Evolutionary conservation across 2,113 vertebrate genomes (phyloP).

Genomic region (Saguinus midas): DNA sequence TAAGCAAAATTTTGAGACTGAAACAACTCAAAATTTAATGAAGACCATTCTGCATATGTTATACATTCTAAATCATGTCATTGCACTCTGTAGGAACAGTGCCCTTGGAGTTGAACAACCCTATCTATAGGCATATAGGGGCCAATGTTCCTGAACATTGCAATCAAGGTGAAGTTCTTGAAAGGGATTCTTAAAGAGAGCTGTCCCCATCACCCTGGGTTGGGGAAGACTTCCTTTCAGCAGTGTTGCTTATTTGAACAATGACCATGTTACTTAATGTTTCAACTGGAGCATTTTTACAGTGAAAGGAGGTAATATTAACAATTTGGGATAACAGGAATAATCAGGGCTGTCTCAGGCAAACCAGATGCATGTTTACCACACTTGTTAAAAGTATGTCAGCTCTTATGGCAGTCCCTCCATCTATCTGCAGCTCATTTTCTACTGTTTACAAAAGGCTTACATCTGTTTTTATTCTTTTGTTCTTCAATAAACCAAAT

Average conservation of each 20-base stretch:
- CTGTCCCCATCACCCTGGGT: too few relatives aligned
- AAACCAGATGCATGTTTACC: neutral
- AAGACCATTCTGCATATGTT: neutral
- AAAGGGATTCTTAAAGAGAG: neutral
- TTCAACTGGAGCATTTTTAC: neutral
- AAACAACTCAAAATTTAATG: neutral
- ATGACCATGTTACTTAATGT: neutral
- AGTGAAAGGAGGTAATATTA: neutral
- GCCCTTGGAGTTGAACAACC: neutral
- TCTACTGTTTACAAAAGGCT: slow-evolving; percentile 66
- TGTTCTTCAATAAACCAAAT: slow-evolving; percentile 55
- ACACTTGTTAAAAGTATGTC: slow-evolving; percentile 40
- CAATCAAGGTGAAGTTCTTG: neutral
- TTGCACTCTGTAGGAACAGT: neutral
- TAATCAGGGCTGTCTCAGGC: neutral
- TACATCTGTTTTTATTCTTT: slow-evolving; percentile 79
- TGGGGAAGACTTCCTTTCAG: neutral
- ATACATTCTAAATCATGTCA: neutral
- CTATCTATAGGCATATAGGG: neutral
- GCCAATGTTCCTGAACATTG: neutral
- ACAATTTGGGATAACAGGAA: neutral
- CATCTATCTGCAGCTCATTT: slow-evolving; percentile 69
- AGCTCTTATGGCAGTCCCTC: slow-evolving; percentile 55
- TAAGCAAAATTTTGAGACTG: neutral
- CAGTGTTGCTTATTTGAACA: neutral